Evolutionary conservation across 2,113 vertebrate genomes (phyloP).

Genomic region (Platichthys stellatus): DNA sequence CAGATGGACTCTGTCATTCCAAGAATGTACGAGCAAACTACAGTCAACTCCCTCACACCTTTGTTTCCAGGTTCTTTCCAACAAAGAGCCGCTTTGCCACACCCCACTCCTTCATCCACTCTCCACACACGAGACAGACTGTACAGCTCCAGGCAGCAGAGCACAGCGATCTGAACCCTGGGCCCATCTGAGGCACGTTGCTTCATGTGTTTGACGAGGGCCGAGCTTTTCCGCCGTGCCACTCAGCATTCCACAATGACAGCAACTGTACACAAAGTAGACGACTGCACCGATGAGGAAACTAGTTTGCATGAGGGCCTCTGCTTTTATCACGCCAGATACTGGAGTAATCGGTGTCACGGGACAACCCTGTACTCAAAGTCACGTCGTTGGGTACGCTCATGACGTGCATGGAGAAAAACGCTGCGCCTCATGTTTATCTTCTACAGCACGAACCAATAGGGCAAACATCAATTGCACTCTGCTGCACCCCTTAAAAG

Average conservation of each 20-base stretch:
- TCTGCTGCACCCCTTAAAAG: conserved; percentile 56
- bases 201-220: conserved; percentile 45
- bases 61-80: conserved; percentile 14
- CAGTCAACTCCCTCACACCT: not conserved
- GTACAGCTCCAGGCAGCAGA: not conserved
- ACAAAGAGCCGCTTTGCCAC: not conserved
- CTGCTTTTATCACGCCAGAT: conserved; percentile 66
- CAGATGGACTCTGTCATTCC: conserved; percentile 3
- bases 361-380: conserved; percentile 38
- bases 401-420: conserved; percentile 38
- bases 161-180: not conserved
- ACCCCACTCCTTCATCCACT: conserved; percentile 5
- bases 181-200: conserved; percentile 6
- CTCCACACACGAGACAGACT: conserved; percentile 1
- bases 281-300: conserved; percentile 1
- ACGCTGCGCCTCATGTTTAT: conserved; percentile 19
- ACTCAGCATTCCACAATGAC: conserved; percentile 50
- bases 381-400: not conserved
- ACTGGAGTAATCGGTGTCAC: not conserved
- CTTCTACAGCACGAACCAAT: conserved; percentile 31
- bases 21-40: conserved; percentile 13
- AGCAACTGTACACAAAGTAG: conserved; percentile 62
- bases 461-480: conserved; percentile 21
- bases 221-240: conserved; percentile 30
- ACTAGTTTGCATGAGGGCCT: conserved; percentile 67